A percentile compares a stretch with the other conserved stretches of the same genome.
phyloP scores from a whole-genome alignment of 2,888 invertebrate species.

The Bedellia somnulentella region DNA sequence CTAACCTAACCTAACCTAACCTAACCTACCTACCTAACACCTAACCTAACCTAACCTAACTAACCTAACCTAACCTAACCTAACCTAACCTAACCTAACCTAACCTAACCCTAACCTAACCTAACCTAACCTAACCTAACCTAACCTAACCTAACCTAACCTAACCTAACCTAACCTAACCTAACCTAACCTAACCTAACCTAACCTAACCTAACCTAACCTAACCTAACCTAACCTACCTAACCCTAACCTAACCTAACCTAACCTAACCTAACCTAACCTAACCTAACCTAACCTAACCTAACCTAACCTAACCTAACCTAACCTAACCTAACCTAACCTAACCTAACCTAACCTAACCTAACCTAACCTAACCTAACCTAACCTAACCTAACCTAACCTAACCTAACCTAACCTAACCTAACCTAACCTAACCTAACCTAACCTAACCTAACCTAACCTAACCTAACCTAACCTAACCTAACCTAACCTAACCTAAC shows the following conservation, averaged over 20 bases:
- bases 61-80: conserved; percentile 9
- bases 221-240: conserved; percentile 13
- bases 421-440: conserved; percentile 10
- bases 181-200: conserved; percentile 15
- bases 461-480: conserved; percentile 13
- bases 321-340: conserved; percentile 13
- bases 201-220: conserved; percentile 9
- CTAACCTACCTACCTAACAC: conserved; percentile 7
- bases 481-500: conserved; percentile 13
- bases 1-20: conserved; percentile 8
- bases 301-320: conserved; percentile 14
- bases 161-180: conserved; percentile 15
- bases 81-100: conserved; percentile 7
- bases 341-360: conserved; percentile 12
- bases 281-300: conserved; percentile 12
- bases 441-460: conserved; percentile 12
- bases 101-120: conserved; percentile 9
- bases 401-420: conserved; percentile 10
- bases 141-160: conserved; percentile 16
- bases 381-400: conserved; percentile 14
- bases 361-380: conserved; percentile 10
- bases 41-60: conserved; percentile 9
- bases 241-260: conserved; percentile 10
- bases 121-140: conserved; percentile 13
- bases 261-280: conserved; percentile 7